Evolutionary conservation across 2,113 vertebrate species (phyloP), one percentile per base, ranked within the genome.

Genomic region (Tragelaphus strepsiceros): DNA sequence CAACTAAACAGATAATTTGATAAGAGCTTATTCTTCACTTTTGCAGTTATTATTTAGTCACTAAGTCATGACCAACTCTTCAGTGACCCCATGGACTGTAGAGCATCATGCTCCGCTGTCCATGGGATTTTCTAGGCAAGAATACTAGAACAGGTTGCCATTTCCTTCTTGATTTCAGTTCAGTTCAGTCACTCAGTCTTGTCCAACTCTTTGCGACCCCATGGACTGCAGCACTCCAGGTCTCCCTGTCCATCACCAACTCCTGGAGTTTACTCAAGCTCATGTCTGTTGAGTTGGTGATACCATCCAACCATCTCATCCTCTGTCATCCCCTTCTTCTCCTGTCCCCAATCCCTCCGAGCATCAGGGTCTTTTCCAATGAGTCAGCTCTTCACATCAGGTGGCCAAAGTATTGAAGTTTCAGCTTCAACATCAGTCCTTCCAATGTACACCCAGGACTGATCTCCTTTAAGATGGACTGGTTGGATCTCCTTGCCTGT

Each of bases 21-120:
- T 59, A 84, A 84, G 12, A 84, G 12, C 14, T 92, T 78, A 84
- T 46, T 78, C 7, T 39, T 74, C 71, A 74, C 35, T 14, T 74
- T 74, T 43, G 35, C 39, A 39, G 67, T 71, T 74, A n/a, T 71
- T 64, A 21, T 35, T 74, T 39, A 74, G 71, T 39, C 71, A 74
- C 35, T 43, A 74, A 74, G 71, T 74, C 71, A 4, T 43, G 35
- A 26, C 35, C 22, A 39, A 74, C 71, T 43, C 71, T 14, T 43
- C 28, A 21, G 71, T 43, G 6, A 74, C 21, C 35, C 35, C 35
- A 24, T 7, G 12, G 21, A 74, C 35, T 74, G 21, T 14, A 43
- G 21, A 2, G 5, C 10, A 43, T 39, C 21, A 43, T 0, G 0
- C 21, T 43, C 19, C 35, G 0, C 35, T 74, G 35, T 26, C 71